These are phyloP conservation scores for Therioaphis trifolii DNA, from an alignment of 2,888 invertebrate genomes.

Conservation along the genomic window DNA sequence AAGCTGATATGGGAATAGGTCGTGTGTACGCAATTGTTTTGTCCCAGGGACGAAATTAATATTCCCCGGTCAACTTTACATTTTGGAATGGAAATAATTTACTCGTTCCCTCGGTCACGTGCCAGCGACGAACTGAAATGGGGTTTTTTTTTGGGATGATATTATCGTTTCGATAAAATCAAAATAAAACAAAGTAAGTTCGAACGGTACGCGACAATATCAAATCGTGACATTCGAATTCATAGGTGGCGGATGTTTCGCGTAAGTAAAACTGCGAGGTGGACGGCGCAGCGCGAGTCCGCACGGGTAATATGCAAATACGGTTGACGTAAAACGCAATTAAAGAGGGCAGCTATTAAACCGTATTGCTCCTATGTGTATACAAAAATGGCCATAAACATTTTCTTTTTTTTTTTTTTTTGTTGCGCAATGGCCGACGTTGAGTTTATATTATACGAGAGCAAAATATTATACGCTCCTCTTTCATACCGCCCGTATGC, in stretches of 20 bases:
- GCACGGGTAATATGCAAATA: not conserved
- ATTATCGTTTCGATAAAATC: too few species aligned
- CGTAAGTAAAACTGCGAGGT: not conserved
- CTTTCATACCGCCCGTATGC: not conserved
- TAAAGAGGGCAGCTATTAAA: constrained; percentile 39
- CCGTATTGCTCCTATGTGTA: constrained; percentile 20
- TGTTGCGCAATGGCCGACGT: not conserved
- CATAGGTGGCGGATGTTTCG: not conserved
- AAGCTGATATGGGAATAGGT: constrained; percentile 13
- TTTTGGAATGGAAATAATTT: constrained; percentile 10
- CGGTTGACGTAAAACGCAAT: constrained; percentile 2
- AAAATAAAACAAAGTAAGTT: too few species aligned
- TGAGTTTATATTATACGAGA: constrained; percentile 41
- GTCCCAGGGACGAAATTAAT: constrained; percentile 17
- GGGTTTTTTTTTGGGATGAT: too few species aligned
- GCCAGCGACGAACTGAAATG: too few species aligned
- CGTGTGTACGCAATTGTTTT: constrained; percentile 16
- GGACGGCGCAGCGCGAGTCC: not conserved
- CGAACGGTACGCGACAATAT: too few species aligned
- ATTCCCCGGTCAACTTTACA: not conserved
- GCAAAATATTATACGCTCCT: constrained; percentile 26
- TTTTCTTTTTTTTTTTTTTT: constrained; percentile 29
- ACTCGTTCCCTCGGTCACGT: too few species aligned
- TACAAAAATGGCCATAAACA: constrained; percentile 34
- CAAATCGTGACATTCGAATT: too few species aligned